Evolutionary conservation across 2,797 vertebrate species (phyloP).

Genomic region (Aselliscus stoliczkanus): DNA sequence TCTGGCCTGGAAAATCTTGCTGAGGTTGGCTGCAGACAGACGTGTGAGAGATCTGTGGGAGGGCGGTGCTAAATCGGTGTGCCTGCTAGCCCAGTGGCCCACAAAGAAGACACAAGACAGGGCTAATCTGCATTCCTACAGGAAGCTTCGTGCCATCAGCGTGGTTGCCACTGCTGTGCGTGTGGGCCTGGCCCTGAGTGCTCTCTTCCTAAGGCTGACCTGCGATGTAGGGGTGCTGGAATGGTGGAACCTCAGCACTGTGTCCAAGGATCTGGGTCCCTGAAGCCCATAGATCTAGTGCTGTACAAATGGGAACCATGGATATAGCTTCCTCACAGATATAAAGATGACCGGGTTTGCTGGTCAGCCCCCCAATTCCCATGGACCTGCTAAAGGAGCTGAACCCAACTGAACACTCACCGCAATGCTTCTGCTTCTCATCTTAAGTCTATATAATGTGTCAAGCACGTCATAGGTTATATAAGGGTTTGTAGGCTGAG

Average conservation of each 20-base stretch:
- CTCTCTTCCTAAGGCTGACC: background rate
- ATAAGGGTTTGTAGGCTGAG: background rate
- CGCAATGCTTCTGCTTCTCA: background rate
- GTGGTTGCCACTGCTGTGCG: fast-evolving
- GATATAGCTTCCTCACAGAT: background rate
- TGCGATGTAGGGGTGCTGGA: background rate
- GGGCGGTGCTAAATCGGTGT: fast-evolving
- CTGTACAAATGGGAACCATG: background rate
- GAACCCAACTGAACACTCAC: background rate
- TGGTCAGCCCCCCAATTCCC: fast-evolving
- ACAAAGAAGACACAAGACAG: fast-evolving
- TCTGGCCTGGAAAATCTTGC: background rate
- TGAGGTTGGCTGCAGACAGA: background rate
- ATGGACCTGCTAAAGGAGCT: background rate
- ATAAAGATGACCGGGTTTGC: background rate
- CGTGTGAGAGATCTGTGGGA: fast-evolving
- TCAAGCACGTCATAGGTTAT: background rate
- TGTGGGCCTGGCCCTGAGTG: background rate
- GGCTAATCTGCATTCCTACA: background rate
- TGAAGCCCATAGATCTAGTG: background rate
- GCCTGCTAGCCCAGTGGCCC: fast-evolving
- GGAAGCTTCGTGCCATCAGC: background rate
- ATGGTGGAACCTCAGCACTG: background rate
- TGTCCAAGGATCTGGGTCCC: background rate
- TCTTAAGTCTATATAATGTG: background rate